Base-by-base conservation (phyloP, 2,888 invertebrate species). In the Morinoia aosen region DNA sequence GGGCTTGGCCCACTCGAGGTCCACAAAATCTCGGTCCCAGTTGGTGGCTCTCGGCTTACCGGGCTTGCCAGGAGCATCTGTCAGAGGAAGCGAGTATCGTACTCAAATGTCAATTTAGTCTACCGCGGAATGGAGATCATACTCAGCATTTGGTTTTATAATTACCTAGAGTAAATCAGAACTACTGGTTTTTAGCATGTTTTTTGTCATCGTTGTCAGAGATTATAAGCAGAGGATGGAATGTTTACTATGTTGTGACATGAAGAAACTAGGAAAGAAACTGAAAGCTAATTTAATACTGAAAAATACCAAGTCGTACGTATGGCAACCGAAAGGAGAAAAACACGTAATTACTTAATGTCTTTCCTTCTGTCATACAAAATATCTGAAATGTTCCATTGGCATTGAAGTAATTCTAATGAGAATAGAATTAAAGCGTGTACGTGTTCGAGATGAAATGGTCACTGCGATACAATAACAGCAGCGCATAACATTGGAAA, bases 11-110 rank as follows among this genome's bases (percentile, higher is more conserved):
- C 99, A 99, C 97, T 98, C 98, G 96, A 99, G 98, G 97, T 99
- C 99, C 94, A 99, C 99, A 97, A 99, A 99, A 97, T 99, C 99
- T 97, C 98, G 99, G 97, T 99, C 99, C 99, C 99, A 99, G 97
- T 99, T 98, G 95, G 98, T 98, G 33, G 98, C 98, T 97, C 99
- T 98, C 0, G 99, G 99, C 95, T 98, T 98, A 2, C 99, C 99
- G 4, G 99, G 99, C 97, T 99, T 99, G 97, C 98, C 98, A 95
- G 99, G 99, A 97, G 99, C 99, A 97, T 99, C 98, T 98, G 97
- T 97, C 57, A 33, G n/a, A n/a, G 88, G 19, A 95, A 64, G 88
- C 4, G 58, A 94, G 19, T 19, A 19, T 76, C 76, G 76, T 12
- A 33, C 16, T 25, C 76, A 76, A 25, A 76, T 0, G 25, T 33